Base-by-base conservation (phyloP, 2,797 vertebrate species). In the Moxostoma hubbsi region DNA sequence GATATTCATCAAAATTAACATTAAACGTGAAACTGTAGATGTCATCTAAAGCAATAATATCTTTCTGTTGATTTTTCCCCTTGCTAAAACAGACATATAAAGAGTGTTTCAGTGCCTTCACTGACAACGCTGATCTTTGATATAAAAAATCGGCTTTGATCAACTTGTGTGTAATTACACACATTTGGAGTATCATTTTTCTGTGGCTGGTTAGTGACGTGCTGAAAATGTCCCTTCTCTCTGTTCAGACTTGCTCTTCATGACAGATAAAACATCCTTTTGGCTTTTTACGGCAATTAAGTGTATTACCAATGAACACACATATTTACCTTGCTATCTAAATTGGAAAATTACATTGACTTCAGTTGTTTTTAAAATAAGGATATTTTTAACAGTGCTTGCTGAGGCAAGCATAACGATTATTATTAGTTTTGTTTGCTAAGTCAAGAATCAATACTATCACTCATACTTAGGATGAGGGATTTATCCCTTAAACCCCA, bases 91-190 rank as follows among this genome's bases (percentile, higher is more conserved):
- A 63, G 50, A 69, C 9, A 71, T 2, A 24, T 24, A 12, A 49
- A 43, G 12, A 50, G 9, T 16, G 13, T 66, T 47, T n/a, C 10
- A 49, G 1, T 1, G n/a, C 16, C 18, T 2, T 11, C n/a, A 11
- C 62, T 16, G 1, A 57, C 45, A 9, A 12, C 65, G 43, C 46
- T 50, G 45, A 65, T 66, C 51, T 73, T 51, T 79, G 12, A 64
- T 57, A 64, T 70, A 51, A 74, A 18, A n/a, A 24, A 62, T 53
- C 12, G 49, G n/a, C 79, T 84, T 84, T 81, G 75, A 84, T 79
- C 83, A 79, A 69, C 18, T 66, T n/a, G 24, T n/a, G 18, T 75
- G 59, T 63, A 84, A 81, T 75, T 58, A 58, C 46, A 65, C 36
- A 54, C 61, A 69, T 18, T 51, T 71, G 11, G 58, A 81, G 45